Base-by-base conservation (phyloP, 1,140 invertebrate genomes). In the Caenorhabditis tropicalis region DNA sequence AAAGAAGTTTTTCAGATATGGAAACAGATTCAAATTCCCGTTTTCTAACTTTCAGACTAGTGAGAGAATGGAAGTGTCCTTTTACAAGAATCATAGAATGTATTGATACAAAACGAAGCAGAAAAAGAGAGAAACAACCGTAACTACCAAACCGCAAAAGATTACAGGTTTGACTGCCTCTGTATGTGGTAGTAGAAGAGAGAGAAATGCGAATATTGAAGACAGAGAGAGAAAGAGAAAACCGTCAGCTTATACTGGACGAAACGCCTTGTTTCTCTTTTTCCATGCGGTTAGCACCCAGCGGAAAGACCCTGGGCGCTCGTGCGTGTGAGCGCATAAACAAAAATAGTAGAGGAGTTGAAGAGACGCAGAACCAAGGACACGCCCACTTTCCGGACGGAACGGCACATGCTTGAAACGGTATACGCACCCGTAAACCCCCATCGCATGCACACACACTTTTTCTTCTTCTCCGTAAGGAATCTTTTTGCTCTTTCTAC, bases 321-420 rank as follows among this genome's bases (percentile, higher is more conserved):
- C 65, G 65, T 43, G 33, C 65, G 65, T 74, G 65, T 10, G 53
- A 43, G 36, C 27, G n/a, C 36, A 4, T n/a, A 5, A 39, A 36
- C 3, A 33, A 16, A 65, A n/a, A 74, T 31, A 74, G 65, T 24
- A 6, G 6, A 24, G 9, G 36, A 43, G 65, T 21, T n/a, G 33
- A 24, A 21, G 65, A 74, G 65, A 43, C 36, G 12, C 65, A 46
- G 65, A 46, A n/a, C 5, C 16, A 7, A 10, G n/a, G 24, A 27
- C 16, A 36, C 21, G 29, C 36, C 9, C 10, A 9, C n/a, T 12
- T 5, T 16, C 65, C 65, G 65, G 33, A 74, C 36, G 65, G 65
- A 74, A 74, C 65, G 65, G 65, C 65, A 56, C 21, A 74, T 46
- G 65, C 65, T 74, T 74, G 65, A 74, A 74, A 74, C 65, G 58